phyloP scores from a whole-genome alignment of 2,113 vertebrate genomes.

The Leptodactylus fuscus region DNA sequence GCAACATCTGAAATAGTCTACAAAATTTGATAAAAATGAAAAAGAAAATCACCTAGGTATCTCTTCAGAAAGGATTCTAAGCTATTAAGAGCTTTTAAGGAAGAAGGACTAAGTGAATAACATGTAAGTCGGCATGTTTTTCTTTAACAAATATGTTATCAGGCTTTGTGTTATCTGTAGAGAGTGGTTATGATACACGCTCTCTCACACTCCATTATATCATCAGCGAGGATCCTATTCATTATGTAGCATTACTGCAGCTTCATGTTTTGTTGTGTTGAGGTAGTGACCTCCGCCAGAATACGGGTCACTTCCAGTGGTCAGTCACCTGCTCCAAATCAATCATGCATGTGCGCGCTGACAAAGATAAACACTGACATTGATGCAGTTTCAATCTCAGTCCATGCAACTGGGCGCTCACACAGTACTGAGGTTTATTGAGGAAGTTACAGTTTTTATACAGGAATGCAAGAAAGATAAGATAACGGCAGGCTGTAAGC shows the following conservation, averaged over 20 bases:
- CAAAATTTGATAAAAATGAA: not conserved
- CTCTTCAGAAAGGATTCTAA: not conserved
- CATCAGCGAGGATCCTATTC: not conserved
- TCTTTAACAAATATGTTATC: not conserved
- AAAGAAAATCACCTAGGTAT: not conserved
- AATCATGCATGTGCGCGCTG: no score
- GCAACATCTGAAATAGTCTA: no score
- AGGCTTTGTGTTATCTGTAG: not conserved
- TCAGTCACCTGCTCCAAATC: no score
- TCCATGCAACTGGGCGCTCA: no score
- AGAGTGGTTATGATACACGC: not conserved
- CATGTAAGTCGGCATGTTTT: not conserved
- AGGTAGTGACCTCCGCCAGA: no score
- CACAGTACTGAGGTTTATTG: no score
- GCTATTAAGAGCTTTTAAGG: not conserved
- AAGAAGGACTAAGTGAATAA: not conserved
- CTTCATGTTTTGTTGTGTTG: conserved; percentile 46
- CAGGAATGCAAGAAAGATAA: no score
- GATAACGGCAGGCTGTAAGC: no score
- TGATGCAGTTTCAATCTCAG: no score
- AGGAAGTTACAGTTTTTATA: no score
- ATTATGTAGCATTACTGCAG: not conserved
- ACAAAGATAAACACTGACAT: no score
- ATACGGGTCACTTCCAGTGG: no score
- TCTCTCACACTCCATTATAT: not conserved